Conservation (phyloP, 2,888 invertebrate genomes). For the Drosophila cognata region DNA sequence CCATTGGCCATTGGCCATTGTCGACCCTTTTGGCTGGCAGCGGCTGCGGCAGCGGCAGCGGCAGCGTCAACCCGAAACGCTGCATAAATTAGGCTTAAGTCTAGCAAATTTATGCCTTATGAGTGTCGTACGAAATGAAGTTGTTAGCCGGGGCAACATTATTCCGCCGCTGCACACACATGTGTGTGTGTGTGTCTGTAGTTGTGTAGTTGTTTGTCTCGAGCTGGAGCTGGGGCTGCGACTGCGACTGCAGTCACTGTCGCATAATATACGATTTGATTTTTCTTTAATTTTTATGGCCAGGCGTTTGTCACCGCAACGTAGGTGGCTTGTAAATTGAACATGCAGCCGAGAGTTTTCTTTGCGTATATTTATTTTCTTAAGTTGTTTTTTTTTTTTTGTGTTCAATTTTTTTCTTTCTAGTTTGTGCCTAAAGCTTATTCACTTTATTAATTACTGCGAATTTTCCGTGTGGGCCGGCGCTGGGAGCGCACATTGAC, state of each 20-base stretch:
- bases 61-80: conserved; percentile 48
- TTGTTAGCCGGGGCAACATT: conserved; percentile 84
- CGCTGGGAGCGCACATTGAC: conserved; percentile 76
- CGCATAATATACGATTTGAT: conserved; percentile 77
- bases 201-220: not conserved
- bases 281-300: conserved; percentile 79
- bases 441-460: conserved; percentile 73
- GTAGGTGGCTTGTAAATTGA: conserved; percentile 77
- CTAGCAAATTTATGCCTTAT: conserved; percentile 84
- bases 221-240: conserved; percentile 2
- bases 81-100: conserved; percentile 84
- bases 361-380: conserved; percentile 5
- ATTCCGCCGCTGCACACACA: conserved; percentile 53
- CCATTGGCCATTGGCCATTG: conserved; percentile 22
- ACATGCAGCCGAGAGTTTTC: conserved; percentile 63
- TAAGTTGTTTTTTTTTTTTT: not conserved
- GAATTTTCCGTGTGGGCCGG: conserved; percentile 77
- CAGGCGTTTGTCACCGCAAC: conserved; percentile 71
- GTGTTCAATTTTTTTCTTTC: conserved; percentile 10
- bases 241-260: conserved; percentile 1
- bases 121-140: conserved; percentile 83
- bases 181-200: not conserved
- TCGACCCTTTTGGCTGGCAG: conserved; percentile 67
- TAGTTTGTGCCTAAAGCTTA: conserved; percentile 42
- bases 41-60: not conserved